Conservation (phyloP, 2,113 vertebrate species). For the Ifrita kowaldi region DNA sequence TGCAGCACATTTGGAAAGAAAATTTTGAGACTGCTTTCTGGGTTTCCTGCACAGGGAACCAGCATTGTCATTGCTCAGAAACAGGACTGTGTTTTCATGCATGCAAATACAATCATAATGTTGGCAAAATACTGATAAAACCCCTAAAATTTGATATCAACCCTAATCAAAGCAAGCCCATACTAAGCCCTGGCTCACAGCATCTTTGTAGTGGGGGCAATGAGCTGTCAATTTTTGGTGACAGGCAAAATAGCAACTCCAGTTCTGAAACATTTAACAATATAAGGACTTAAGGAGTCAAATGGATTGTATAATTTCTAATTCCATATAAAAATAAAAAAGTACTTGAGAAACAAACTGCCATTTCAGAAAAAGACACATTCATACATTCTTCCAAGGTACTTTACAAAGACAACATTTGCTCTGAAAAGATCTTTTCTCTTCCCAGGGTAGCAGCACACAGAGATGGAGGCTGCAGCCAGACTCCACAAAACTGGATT, state of each 20-base stretch:
- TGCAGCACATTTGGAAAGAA: constrained; percentile 2
- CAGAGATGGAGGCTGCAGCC: neutral
- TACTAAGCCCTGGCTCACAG: neutral
- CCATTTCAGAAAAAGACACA: neutral
- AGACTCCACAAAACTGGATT: neutral
- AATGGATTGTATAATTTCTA: neutral
- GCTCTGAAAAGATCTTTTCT: neutral
- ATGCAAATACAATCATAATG: neutral
- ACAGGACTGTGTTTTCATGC: constrained; percentile 2
- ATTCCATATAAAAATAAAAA: neutral
- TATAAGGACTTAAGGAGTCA: neutral
- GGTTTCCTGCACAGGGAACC: neutral
- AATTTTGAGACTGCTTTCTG: constrained; percentile 22
- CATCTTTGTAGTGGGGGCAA: neutral
- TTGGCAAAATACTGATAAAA: constrained; percentile 51
- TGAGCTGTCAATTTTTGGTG: neutral
- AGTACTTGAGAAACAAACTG: neutral
- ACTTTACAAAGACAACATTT: neutral
- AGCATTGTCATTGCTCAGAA: constrained; percentile 26
- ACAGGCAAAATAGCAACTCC: rapidly evolving
- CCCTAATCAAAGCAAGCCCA: neutral
- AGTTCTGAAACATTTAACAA: constrained; percentile 11
- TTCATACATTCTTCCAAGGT: neutral
- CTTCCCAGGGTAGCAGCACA: neutral
- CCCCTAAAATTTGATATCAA: neutral